Conservation (phyloP, 1,140 invertebrate genomes). For the Listronotus bonariensis region DNA sequence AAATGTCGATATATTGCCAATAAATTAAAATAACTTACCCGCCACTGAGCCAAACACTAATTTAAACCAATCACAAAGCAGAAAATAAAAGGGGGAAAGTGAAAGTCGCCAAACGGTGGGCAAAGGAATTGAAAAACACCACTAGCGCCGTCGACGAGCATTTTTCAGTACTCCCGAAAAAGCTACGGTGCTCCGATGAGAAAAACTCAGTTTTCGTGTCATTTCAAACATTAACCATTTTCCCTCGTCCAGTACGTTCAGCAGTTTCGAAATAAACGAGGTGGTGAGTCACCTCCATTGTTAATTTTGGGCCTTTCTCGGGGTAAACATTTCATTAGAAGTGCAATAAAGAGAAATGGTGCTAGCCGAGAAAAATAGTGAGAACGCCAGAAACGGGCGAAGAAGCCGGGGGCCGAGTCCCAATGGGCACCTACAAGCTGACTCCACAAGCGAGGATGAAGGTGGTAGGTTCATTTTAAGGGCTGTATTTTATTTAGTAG, state of each 20-base stretch:
- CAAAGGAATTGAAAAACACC: background rate
- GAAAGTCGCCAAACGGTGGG: background rate
- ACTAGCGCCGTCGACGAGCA: slow-evolving; percentile 4
- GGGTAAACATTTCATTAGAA: slow-evolving; percentile 1
- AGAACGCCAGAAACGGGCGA: slow-evolving; percentile 80
- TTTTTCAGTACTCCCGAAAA: slow-evolving; percentile 15
- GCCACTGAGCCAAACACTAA: too few species aligned
- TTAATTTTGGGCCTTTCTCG: slow-evolving; percentile 24
- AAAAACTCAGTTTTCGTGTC: slow-evolving; percentile 38
- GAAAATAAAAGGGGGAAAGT: background rate
- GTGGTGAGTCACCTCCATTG: slow-evolving; percentile 9
- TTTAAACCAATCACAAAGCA: too few species aligned
- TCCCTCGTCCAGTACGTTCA: too few species aligned
- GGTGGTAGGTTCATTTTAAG: slow-evolving; percentile 62
- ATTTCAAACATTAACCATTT: slow-evolving; percentile 13
- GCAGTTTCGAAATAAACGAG: too few species aligned
- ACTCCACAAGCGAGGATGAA: slow-evolving; percentile 80
- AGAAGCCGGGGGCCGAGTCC: slow-evolving; percentile 87
- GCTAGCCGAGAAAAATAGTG: slow-evolving; percentile 81
- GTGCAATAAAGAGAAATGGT: slow-evolving; percentile 66
- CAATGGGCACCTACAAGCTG: slow-evolving; percentile 78
- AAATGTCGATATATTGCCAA: too few species aligned
- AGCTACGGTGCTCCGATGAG: slow-evolving; percentile 48
- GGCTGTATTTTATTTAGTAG: too few species aligned
- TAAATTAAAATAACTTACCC: too few species aligned